Base-by-base conservation (phyloP, 2,797 vertebrate species). In the Meda fulgida region DNA sequence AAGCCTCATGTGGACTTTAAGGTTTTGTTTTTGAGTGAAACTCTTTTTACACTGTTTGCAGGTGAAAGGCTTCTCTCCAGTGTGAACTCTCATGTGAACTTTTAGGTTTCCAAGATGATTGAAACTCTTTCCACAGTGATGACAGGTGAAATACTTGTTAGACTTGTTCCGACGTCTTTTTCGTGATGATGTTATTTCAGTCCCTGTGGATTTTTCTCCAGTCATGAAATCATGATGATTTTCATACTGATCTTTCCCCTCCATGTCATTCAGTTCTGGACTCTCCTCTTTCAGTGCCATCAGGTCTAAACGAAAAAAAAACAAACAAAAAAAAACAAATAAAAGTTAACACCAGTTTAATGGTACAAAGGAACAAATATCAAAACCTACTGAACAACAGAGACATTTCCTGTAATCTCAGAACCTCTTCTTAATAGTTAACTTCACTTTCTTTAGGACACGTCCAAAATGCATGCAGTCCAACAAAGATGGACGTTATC, bases 51-150 rank as follows among this genome's bases (percentile, higher is more conserved):
- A 75, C 3, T 75, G 46, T 21, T 23, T 19, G 29, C 72, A 75
- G 18, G 5, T 7, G 48, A 23, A 75, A 7, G 72, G 72, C 19
- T 21, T 75, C 31, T 75, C 72, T 75, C 72, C 51, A 3, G 72
- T 34, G 72, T 75, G 72, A 34, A 75, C 19, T 34, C 72, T 75
- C 72, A 75, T 75, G 48, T 75, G 71, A 29, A 75, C 71, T 7
- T 48, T 51, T 5, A 75, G 71, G 46, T 75, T 75, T 75, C 71
- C 46, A 2, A 51, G 48, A 31, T 48, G 48, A 11, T 51, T 75
- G 71, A 75, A 75, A 51, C 71, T 34, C 11, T 75, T 75, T 13
- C 71, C 71, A 34, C 71, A 75, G 26, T 75, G 46, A 11, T 75
- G 71, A 46, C 71, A 75, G 46, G 46, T 34, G 26, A 60, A 60